Conservation (phyloP, 2,888 invertebrate species). For the Orchestes rusci region DNA sequence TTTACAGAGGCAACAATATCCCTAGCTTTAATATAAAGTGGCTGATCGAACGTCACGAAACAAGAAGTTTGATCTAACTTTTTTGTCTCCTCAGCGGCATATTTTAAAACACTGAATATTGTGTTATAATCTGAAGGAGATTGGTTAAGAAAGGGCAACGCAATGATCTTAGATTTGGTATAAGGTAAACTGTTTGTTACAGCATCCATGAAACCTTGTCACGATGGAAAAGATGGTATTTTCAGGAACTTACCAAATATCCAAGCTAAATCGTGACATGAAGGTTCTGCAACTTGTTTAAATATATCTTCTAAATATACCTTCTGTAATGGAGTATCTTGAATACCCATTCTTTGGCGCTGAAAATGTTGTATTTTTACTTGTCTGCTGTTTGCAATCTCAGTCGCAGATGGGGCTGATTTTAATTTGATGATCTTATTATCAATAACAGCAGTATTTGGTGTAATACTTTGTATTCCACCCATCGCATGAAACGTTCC, state of each 20-base stretch:
- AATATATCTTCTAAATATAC: neutral
- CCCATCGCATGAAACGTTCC: neutral
- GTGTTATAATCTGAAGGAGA: neutral
- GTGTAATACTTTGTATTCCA: neutral
- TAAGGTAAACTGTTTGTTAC: neutral
- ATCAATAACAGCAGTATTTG: neutral
- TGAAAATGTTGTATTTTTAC: neutral
- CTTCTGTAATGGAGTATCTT: neutral
- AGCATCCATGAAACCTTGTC: neutral
- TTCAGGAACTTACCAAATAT: slow-evolving; percentile 1
- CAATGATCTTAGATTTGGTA: neutral
- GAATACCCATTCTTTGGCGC: neutral
- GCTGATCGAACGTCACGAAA: neutral
- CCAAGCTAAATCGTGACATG: slow-evolving; percentile 6
- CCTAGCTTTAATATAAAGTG: neutral
- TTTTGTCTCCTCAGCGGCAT: neutral
- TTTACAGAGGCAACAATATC: neutral
- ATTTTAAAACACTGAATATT: neutral
- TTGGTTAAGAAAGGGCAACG: neutral
- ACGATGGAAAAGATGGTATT: neutral
- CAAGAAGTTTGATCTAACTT: neutral
- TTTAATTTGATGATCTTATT: neutral
- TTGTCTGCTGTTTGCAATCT: slow-evolving; percentile 1
- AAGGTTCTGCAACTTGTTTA: slow-evolving; percentile 2
- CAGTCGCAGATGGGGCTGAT: neutral